phyloP scores from a whole-genome alignment of 2,797 vertebrate genomes.

The Cossypha heuglini region DNA sequence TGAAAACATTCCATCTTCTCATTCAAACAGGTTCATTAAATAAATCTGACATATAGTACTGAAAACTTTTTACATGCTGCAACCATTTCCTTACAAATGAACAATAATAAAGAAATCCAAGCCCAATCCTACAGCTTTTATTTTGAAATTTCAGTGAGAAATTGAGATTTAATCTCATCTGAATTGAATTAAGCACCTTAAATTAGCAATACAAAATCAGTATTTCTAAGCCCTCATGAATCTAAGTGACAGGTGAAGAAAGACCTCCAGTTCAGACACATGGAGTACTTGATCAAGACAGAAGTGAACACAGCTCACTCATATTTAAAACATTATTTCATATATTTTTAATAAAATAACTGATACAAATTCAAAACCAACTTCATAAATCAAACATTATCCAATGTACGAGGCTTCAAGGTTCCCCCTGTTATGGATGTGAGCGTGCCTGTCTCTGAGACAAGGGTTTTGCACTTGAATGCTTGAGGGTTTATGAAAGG shows the following conservation, averaged over 20 bases:
- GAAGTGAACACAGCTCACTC: conserved; percentile 71
- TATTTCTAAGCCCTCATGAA: conserved; percentile 30
- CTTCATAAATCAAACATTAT: conserved; percentile 92
- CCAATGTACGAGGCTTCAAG: conserved; percentile 76
- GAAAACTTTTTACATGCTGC: not conserved
- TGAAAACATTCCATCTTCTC: not conserved
- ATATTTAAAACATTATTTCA: conserved; percentile 81
- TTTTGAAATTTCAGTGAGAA: conserved; percentile 30
- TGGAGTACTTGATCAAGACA: conserved; percentile 38
- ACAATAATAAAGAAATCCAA: not conserved
- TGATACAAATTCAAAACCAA: conserved; percentile 84
- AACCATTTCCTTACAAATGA: not conserved
- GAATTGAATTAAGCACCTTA: conserved; percentile 71
- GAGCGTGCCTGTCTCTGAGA: conserved; percentile 65
- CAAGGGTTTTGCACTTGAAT: conserved; percentile 68
- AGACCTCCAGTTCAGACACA: conserved; percentile 52
- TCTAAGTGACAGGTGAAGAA: conserved; percentile 40
- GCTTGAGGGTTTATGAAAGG: conserved; percentile 86
- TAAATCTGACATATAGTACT: not conserved
- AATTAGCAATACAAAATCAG: conserved; percentile 70
- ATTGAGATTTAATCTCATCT: conserved; percentile 69
- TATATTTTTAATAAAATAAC: conserved; percentile 91
- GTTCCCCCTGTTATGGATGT: conserved; percentile 73
- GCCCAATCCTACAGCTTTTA: conserved; percentile 1
- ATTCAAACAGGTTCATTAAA: conserved; percentile 18